These are phyloP conservation scores for Chaetophractus vellerosus DNA, from an alignment of 2,797 vertebrate genomes.

Conservation along the genomic window DNA sequence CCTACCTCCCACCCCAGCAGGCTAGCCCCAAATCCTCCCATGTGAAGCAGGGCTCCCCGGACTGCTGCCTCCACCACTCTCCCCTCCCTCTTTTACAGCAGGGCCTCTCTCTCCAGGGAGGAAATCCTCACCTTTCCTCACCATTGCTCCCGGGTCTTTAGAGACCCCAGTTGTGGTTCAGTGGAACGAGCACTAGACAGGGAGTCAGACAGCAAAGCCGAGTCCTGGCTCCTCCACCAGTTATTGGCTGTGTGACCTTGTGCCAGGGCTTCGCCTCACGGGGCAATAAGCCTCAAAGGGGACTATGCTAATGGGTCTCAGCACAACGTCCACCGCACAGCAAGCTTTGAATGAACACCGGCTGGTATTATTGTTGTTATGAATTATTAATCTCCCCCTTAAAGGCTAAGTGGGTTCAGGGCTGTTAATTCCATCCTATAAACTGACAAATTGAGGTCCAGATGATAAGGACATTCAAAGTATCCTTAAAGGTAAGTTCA, in stretches of 20 bases:
- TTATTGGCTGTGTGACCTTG: background rate
- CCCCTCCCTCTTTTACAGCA: background rate
- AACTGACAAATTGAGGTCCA: constrained; percentile 65
- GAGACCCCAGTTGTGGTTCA: background rate
- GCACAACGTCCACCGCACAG: background rate
- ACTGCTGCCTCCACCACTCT: background rate
- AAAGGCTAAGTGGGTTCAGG: constrained; percentile 66
- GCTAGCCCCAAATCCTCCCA: background rate
- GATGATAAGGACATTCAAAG: constrained; percentile 51
- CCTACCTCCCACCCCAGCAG: background rate
- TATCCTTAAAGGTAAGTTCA: constrained; percentile 48
- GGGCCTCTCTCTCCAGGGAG: background rate
- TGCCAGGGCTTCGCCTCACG: rapidly evolving
- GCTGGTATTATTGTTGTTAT: background rate
- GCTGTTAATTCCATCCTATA: constrained; percentile 63
- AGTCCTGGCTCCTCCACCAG: background rate
- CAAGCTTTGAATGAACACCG: background rate
- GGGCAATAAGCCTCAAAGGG: background rate
- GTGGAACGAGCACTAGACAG: background rate
- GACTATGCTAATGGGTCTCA: background rate
- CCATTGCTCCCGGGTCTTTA: background rate
- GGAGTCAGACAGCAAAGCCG: rapidly evolving
- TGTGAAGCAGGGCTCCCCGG: background rate
- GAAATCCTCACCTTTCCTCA: background rate
- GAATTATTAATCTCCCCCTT: constrained; percentile 57